phyloP scores from a whole-genome alignment of 2,113 vertebrate species.

The Psilopogon haemacephalus region DNA sequence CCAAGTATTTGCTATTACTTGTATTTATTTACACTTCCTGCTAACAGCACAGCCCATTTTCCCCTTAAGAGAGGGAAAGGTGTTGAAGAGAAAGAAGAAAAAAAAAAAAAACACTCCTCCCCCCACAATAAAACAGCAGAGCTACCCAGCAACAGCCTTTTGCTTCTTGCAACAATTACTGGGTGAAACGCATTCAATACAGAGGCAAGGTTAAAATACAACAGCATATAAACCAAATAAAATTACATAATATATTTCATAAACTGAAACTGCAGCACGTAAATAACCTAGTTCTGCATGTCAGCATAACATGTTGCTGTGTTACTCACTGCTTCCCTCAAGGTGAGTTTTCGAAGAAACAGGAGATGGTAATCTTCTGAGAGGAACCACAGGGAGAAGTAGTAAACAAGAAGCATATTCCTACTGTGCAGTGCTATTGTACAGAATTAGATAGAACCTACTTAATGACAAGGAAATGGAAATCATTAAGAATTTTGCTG shows the following conservation, averaged over 20 bases:
- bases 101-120: too few relatives aligned
- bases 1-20: not conserved
- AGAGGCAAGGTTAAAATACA: not conserved
- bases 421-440: not conserved
- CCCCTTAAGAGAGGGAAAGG: not conserved
- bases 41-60: not conserved
- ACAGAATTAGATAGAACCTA: not conserved
- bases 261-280: not conserved
- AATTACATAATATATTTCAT: conserved; percentile 8
- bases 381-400: not conserved
- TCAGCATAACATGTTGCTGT: not conserved
- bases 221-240: not conserved
- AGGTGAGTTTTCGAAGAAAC: not conserved
- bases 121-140: not conserved
- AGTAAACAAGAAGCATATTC: not conserved
- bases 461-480: not conserved
- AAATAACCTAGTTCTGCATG: not conserved
- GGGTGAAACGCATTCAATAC: not conserved
- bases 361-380: not conserved
- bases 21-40: not conserved
- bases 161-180: not conserved
- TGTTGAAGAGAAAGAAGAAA: not conserved
- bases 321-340: not conserved
- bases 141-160: not conserved
- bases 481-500: not conserved